phyloP scores from a whole-genome alignment of 2,888 invertebrate genomes.

The Napeogenes inachia region DNA sequence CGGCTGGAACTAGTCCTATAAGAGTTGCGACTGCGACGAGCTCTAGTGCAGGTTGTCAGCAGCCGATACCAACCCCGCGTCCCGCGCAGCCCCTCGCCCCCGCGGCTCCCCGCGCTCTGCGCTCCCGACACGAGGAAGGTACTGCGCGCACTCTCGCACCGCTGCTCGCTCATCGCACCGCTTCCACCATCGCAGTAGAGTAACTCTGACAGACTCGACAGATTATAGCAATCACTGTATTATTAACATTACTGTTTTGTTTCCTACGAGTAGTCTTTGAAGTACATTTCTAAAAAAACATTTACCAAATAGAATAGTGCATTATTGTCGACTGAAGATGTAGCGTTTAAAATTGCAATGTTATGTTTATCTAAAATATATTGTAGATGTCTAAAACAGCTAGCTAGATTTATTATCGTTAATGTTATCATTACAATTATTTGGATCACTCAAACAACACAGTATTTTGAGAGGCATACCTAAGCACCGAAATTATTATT shows the following conservation, averaged over 20 bases:
- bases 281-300: too few species aligned
- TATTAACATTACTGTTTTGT: background rate
- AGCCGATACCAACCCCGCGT: constrained; percentile 6
- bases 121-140: constrained; percentile 38
- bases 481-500: constrained; percentile 28
- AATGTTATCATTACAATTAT: too few species aligned
- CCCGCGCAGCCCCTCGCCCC: background rate
- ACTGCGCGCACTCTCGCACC: constrained; percentile 42
- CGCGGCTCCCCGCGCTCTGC: constrained; percentile 20
- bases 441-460: constrained; percentile 18
- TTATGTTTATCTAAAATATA: too few species aligned
- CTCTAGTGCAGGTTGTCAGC: constrained; percentile 14
- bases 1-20: constrained; percentile 49
- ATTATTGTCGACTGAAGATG: too few species aligned
- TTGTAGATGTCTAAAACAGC: too few species aligned
- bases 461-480: constrained; percentile 29
- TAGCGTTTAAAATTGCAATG: too few species aligned
- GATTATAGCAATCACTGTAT: constrained; percentile 8
- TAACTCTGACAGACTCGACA: constrained; percentile 34
- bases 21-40: constrained; percentile 33
- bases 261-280: background rate
- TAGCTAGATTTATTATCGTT: too few species aligned
- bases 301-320: too few species aligned
- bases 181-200: constrained; percentile 55
- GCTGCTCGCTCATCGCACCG: constrained; percentile 53